Evolutionary conservation across 2,113 vertebrate species (phyloP).

Genomic region (Scatophagus argus): DNA sequence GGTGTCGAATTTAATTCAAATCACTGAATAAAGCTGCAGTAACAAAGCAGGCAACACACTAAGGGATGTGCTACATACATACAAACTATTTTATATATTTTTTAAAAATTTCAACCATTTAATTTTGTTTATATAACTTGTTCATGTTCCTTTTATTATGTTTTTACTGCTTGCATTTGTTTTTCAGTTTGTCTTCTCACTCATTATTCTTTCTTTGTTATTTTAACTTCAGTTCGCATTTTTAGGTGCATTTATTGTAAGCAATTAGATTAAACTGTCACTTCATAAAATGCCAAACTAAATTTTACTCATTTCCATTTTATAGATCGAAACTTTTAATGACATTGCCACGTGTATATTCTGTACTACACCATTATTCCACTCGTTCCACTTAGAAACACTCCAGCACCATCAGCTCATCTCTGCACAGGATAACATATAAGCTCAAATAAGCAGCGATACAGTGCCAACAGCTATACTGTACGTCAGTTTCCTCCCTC

Average conservation of each 20-base stretch:
- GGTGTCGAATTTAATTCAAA: neutral
- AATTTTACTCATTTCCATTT: neutral
- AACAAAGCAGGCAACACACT: neutral
- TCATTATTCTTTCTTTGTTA: neutral
- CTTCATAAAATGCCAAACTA: neutral
- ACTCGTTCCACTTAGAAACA: slow-evolving; percentile 29
- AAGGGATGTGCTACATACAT: neutral
- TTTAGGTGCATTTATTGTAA: neutral
- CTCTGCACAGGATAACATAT: slow-evolving; percentile 56
- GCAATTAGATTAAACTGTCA: neutral
- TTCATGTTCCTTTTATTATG: neutral
- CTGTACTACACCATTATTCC: slow-evolving; percentile 5
- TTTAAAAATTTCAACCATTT: neutral
- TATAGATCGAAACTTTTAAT: slow-evolving; percentile 24
- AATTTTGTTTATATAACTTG: neutral
- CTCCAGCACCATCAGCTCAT: neutral
- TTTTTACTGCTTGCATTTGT: neutral
- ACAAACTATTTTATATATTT: neutral
- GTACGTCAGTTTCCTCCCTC: slow-evolving; percentile 53
- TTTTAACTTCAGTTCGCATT: neutral
- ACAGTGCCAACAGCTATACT: slow-evolving; percentile 65
- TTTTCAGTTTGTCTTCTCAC: neutral
- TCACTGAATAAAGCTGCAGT: neutral
- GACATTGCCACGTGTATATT: neutral
- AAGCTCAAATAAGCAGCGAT: slow-evolving; percentile 59